Evolutionary conservation across 2,888 invertebrate species (phyloP), one percentile per base, ranked within the genome.

Genomic region (Ariolimax columbianus): DNA sequence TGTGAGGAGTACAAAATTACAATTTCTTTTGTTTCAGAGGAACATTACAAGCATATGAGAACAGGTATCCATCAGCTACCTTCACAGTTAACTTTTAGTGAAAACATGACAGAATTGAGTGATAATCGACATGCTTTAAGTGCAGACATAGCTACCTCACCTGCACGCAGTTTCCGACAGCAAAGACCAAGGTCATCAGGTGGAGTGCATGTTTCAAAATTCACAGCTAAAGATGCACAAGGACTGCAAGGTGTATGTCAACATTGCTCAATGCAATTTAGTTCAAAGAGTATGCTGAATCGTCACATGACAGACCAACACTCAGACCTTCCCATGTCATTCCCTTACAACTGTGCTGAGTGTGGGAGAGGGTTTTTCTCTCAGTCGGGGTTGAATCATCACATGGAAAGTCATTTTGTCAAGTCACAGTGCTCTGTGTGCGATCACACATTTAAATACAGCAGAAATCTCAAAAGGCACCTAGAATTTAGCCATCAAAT

Each of bases 351-450:
- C n/a, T 85, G 85, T 66, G 36, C 70, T 23, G 77, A 77, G 33
- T 85, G 85, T 77, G 82, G 82, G 38, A 85, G 55, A 77, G 85
- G 85, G 26, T 85, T 85, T 72, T 85, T 82, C n/a, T 80, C 85
- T 43, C 70, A 66, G 33, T 77, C 81, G 68, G 85, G 85, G 19
- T 63, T 80, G 1, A 82, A 77, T 47, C 84, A 84, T 78, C 84
- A 84, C 59, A 84, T 79, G 40, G 84, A 84, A 72, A 84, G 68
- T 30, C 84, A 84, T n/a, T 59, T 72, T 38, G 78, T 70, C 17
- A 43, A 77, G 26, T 77, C 84, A 38, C 30, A 40, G 33, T 84
- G 84, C 72, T 66, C 59, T 30, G 30, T 85, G 26, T 85, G 85
- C 77, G 11, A 40, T 6, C 81, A 73, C 19, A 85, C 79, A 30